Percentiles rank a stretch among this genome's conserved stretches.
Conservation (phyloP, 2,113 vertebrate genomes). For the Meleagris gallopavo region DNA sequence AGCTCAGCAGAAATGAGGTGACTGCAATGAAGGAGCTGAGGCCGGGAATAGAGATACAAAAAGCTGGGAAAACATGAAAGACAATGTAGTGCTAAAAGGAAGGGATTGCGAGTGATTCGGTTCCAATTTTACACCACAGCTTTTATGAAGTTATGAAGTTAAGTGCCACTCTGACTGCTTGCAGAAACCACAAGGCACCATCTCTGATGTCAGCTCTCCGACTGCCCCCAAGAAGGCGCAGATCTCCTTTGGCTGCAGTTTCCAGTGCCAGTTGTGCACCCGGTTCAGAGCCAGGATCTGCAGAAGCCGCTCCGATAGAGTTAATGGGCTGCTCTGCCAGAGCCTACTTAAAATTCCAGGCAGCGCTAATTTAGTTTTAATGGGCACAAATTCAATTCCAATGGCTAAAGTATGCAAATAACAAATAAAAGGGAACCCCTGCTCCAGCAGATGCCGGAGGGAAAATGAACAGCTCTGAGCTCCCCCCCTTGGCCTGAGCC, state of each 20-base stretch:
- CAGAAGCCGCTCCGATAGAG: background rate
- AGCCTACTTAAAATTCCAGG: constrained; percentile 58
- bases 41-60: background rate
- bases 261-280: background rate
- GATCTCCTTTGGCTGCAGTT: background rate
- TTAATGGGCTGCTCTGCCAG: constrained; percentile 48
- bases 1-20: background rate
- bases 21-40: background rate
- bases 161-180: background rate
- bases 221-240: background rate
- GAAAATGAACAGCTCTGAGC: background rate
- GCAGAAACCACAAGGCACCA: background rate
- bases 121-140: background rate
- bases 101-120: fast-evolving
- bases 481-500: background rate
- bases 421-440: constrained; percentile 64
- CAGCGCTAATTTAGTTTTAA: constrained; percentile 63
- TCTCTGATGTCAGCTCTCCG: background rate
- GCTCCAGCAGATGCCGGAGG: constrained; percentile 32
- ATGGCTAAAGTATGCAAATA: constrained; percentile 65
- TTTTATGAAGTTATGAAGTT: background rate
- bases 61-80: background rate
- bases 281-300: background rate
- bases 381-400: constrained; percentile 65
- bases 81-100: fast-evolving